Conservation (phyloP, 2,797 vertebrate species). For the Sebastes steindachneri region DNA sequence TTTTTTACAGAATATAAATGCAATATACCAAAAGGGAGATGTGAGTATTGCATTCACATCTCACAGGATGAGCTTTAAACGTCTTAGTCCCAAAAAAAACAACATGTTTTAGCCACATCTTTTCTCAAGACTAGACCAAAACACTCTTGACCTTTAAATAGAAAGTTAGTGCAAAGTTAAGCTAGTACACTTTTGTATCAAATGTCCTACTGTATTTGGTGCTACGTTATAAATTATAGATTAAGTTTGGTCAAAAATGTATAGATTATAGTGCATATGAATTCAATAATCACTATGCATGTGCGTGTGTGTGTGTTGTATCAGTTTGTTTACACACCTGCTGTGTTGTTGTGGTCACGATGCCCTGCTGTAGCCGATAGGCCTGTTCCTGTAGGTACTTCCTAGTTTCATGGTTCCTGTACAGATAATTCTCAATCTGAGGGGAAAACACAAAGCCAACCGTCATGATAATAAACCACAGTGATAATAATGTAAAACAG, state of each 20-base stretch:
- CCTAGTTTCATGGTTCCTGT: constrained; percentile 95
- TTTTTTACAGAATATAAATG: neutral
- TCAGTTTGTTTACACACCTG: constrained; percentile 81
- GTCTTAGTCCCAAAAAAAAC: too few relatives aligned
- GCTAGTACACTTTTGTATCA: neutral
- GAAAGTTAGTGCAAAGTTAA: neutral
- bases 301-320: neutral
- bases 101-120: neutral
- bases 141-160: neutral
- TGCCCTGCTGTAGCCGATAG: constrained; percentile 96
- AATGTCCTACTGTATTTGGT: neutral
- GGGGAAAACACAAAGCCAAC: neutral
- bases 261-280: neutral
- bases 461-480: neutral
- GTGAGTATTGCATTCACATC: too few relatives aligned
- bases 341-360: constrained; percentile 97
- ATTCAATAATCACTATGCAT: neutral
- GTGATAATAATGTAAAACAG: neutral
- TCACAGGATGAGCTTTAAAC: neutral
- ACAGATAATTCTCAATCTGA: constrained; percentile 97
- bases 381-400: constrained; percentile 97
- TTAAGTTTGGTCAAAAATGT: neutral
- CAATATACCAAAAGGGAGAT: neutral
- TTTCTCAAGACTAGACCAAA: neutral
- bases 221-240: neutral